phyloP scores from a whole-genome alignment of 2,888 invertebrate genomes.

The Drosophila fulvimacula region DNA sequence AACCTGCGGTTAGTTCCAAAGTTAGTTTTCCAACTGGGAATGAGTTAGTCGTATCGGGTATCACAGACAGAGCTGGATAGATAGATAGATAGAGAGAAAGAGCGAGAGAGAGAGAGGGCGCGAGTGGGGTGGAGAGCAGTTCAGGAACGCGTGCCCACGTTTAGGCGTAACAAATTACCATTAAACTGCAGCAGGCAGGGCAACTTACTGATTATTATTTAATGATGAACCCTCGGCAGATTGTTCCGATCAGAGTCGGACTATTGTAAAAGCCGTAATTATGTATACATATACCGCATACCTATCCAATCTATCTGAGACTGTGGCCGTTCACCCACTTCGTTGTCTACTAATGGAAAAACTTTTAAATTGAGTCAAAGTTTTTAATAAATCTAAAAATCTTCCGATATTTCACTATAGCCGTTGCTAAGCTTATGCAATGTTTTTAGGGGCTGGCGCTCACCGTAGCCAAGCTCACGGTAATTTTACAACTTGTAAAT shows the following conservation, averaged over 20 bases:
- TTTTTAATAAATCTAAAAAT: conserved; percentile 20
- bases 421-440: background rate
- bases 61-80: conserved; percentile 8
- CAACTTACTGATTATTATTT: conserved; percentile 73
- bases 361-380: conserved; percentile 33
- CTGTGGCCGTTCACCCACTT: conserved; percentile 31
- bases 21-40: conserved; percentile 47
- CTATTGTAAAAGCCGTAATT: conserved; percentile 50
- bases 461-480: background rate
- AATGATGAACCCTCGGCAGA: conserved; percentile 69
- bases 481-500: background rate
- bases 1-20: conserved; percentile 61
- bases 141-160: conserved; percentile 79
- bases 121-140: conserved; percentile 16
- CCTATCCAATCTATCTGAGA: conserved; percentile 11
- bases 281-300: conserved; percentile 39
- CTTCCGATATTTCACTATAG: background rate
- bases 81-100: background rate
- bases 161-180: conserved; percentile 84
- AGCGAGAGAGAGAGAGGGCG: background rate
- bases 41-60: conserved; percentile 5
- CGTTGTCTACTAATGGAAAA: conserved; percentile 28
- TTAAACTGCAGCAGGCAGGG: conserved; percentile 53
- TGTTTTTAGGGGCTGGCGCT: background rate
- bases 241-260: conserved; percentile 47